Conservation (phyloP, 1,140 invertebrate species). For the Sitobion miscanthi region DNA sequence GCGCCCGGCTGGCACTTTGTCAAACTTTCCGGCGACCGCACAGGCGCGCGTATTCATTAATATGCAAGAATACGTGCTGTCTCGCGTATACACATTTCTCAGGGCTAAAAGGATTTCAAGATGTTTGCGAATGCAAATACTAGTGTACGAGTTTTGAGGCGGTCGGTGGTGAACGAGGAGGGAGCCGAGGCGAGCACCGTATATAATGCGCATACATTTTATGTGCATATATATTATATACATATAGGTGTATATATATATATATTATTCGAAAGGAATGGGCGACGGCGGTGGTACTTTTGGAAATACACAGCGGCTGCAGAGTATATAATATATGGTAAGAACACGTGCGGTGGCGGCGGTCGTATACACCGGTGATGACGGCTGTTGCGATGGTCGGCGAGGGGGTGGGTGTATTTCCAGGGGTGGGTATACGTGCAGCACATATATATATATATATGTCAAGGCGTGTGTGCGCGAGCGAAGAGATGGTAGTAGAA, state of each 20-base stretch:
- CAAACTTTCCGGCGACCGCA: conserved; percentile 47
- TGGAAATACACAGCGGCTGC: conserved; percentile 30
- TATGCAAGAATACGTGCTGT: conserved; percentile 52
- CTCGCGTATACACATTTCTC: conserved; percentile 46
- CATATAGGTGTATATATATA: not conserved
- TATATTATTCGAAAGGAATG: not conserved
- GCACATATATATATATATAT: not conserved
- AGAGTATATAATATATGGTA: conserved; percentile 44
- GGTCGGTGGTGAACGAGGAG: not conserved
- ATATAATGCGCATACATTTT: not conserved
- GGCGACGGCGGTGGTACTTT: conserved; percentile 29
- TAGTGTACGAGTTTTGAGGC: conserved; percentile 26
- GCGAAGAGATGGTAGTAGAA: not conserved
- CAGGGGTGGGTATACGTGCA: not conserved
- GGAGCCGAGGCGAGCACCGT: not conserved
- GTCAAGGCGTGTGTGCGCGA: not conserved
- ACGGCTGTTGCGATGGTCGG: not conserved
- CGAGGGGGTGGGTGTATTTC: not conserved
- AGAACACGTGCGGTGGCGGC: conserved; percentile 40
- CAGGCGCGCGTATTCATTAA: conserved; percentile 28
- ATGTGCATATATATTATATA: not conserved
- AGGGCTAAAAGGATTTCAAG: conserved; percentile 55
- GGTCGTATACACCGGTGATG: not conserved
- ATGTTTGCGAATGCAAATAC: conserved; percentile 54
- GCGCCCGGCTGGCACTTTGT: conserved; percentile 42